Conservation (phyloP, 2,113 vertebrate genomes). For the Astur gentilis region DNA sequence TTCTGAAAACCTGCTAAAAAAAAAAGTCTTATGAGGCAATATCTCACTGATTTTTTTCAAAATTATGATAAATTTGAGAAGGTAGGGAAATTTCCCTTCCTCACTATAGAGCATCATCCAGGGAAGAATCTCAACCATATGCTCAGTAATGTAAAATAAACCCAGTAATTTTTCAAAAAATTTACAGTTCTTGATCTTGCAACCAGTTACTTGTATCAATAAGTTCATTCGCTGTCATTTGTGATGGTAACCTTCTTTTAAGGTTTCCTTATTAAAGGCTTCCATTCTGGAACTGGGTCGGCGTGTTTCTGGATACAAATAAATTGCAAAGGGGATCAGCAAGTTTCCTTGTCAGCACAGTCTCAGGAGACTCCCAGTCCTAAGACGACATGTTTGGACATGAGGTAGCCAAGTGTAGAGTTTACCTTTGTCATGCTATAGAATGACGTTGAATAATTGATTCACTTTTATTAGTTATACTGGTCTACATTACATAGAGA, state of each 20-base stretch:
- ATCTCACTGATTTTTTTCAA: neutral
- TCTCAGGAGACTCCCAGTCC: neutral
- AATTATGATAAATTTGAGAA: neutral
- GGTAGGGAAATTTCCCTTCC: neutral
- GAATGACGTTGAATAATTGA: neutral
- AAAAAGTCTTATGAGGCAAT: neutral
- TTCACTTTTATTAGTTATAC: slow-evolving; percentile 20
- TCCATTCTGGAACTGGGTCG: slow-evolving; percentile 9
- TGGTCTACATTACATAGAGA: neutral
- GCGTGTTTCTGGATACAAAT: slow-evolving; percentile 3
- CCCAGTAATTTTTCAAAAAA: neutral
- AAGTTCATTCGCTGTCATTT: slow-evolving; percentile 29
- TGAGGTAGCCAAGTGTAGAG: slow-evolving; percentile 3
- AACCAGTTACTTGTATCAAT: slow-evolving; percentile 3
- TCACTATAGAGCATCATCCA: neutral
- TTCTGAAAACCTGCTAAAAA: neutral
- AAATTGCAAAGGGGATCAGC: neutral
- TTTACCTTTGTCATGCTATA: neutral
- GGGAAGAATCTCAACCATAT: neutral
- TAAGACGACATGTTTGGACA: neutral
- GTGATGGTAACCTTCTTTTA: neutral
- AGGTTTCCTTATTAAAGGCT: neutral
- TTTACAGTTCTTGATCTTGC: neutral
- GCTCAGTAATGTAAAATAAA: neutral
- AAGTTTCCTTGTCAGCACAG: slow-evolving; percentile 25